phyloP scores from a whole-genome alignment of 2,113 vertebrate species.

The Heloderma charlesbogerti region DNA sequence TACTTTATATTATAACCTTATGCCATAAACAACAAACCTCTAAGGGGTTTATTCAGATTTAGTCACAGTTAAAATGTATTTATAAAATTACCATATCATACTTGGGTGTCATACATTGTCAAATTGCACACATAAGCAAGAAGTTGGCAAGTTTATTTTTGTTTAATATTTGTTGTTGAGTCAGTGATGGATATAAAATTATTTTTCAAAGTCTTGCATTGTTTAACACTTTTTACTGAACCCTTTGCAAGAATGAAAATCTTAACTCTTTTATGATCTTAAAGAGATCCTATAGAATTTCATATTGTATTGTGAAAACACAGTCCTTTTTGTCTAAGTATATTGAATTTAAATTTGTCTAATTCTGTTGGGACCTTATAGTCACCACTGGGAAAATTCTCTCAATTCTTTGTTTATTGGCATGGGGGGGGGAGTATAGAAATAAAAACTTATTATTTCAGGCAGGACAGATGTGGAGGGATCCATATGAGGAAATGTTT shows the following conservation, averaged over 20 bases:
- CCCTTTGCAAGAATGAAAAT: too few species aligned
- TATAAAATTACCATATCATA: too few species aligned
- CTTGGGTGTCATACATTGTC: background rate
- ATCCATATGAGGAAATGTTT: too few species aligned
- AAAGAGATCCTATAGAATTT: background rate
- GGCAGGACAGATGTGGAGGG: too few species aligned
- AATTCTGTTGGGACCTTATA: background rate
- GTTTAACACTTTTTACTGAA: background rate
- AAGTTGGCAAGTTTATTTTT: too few species aligned
- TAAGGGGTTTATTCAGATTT: background rate
- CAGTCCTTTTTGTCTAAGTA: background rate
- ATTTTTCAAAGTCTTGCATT: background rate
- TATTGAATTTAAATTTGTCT: background rate
- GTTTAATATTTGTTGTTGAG: too few species aligned
- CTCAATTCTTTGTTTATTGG: background rate
- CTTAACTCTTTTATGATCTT: too few species aligned
- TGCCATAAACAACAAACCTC: background rate
- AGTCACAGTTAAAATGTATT: background rate
- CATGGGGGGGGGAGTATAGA: background rate
- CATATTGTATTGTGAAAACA: background rate
- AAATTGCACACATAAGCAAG: too few species aligned
- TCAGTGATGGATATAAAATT: background rate
- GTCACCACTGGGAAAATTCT: background rate
- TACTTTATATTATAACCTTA: background rate
- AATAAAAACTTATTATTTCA: background rate